Evolutionary conservation across 2,888 invertebrate species (phyloP).

Genomic region (Eupsilia transversa): DNA sequence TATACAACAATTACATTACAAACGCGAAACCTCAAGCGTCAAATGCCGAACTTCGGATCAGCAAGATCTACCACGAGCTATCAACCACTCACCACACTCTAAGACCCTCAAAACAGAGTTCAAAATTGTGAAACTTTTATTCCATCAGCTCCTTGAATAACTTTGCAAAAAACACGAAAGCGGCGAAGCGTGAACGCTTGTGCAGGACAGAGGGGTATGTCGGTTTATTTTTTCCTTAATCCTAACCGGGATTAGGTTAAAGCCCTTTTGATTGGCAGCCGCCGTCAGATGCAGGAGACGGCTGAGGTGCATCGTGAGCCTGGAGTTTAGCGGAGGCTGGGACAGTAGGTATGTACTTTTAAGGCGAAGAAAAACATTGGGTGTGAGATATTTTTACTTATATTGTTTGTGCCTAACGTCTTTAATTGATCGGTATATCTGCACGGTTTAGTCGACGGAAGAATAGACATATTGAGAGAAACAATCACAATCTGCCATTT

Average conservation of each 20-base stretch:
- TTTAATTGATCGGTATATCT: background rate
- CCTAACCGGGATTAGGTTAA: constrained; percentile 89
- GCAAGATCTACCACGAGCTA: background rate
- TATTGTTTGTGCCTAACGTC: background rate
- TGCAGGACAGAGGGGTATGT: constrained; percentile 86
- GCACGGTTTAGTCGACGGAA: no score
- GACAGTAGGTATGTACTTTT: constrained; percentile 23
- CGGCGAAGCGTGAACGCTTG: constrained; percentile 89
- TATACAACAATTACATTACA: constrained; percentile 88
- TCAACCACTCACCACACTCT: constrained; percentile 35
- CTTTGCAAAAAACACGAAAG: constrained; percentile 70
- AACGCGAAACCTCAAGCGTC: constrained; percentile 88
- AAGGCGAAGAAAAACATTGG: constrained; percentile 7
- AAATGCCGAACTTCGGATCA: constrained; percentile 79
- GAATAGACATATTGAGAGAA: no score
- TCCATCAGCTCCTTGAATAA: constrained; percentile 41
- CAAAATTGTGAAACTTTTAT: constrained; percentile 47
- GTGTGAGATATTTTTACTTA: background rate
- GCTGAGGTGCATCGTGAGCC: constrained; percentile 70
- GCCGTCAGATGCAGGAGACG: constrained; percentile 85
- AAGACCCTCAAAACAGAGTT: constrained; percentile 51
- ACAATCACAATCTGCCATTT: no score
- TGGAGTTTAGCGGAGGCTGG: constrained; percentile 66
- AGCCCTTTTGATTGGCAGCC: constrained; percentile 90
- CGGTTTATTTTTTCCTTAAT: constrained; percentile 89